Base-by-base conservation (phyloP, 2,113 vertebrate species). In the Chloropsis cyanopogon region DNA sequence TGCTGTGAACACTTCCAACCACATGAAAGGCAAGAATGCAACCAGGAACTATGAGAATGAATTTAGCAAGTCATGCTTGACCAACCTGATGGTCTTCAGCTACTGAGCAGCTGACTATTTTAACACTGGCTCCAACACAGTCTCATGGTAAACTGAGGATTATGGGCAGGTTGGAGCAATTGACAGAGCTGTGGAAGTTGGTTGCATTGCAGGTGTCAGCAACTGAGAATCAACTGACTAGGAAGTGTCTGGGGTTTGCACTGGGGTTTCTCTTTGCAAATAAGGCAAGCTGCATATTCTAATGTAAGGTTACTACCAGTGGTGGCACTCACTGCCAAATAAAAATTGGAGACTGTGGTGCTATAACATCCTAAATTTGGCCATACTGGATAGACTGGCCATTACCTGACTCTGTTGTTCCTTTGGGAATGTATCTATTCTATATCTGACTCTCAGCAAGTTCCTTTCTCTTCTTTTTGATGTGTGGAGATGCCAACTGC, bases 41-140 rank as follows among this genome's bases (percentile, higher is more conserved):
- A 79, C 56, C 60, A 78, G 72, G 47, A 93, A 90, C 95, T 90
- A 90, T 54, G 54, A 90, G 54, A 92, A 90, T n/a, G 15, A 14
- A 25, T 78, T 85, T 49, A 78, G 42, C 39, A 88, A 92, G 60
- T 70, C 44, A 21, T 63, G 39, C 29, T 73, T 75, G 42, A 75
- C 68, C 72, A 68, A 53, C 19, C 17, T 33, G 64, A 39, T 52
- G 44, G 15, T 44, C 35, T 75, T 63, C 39, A 70, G 12, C 75
- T 68, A n/a, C 68, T 64, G 14, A 88, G 49, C 11, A 78, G 47
- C 35, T 79, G 59, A 54, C 25, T 44, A 0, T 11, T 42, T 7
- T 29, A 70, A 63, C 9, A 24, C 12, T 0, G 1, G 23, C 28
- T 88, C 53, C 65, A 35, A 1, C 29, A 60, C 44, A 79, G 10